These are phyloP conservation scores for Cancer borealis DNA, from an alignment of 2,888 invertebrate species.

Conservation along the genomic window DNA sequence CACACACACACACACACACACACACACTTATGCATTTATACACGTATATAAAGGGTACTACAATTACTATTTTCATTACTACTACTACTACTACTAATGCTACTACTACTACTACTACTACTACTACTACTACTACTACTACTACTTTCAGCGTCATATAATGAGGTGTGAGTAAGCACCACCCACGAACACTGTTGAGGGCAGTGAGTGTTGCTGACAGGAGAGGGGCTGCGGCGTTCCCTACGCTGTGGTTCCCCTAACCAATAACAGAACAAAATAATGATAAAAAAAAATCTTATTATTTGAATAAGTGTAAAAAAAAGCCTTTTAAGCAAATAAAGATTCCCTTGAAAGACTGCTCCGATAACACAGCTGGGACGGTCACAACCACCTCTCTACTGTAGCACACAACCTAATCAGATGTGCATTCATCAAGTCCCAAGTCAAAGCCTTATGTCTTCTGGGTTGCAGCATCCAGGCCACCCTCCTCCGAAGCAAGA, in stretches of 20 bases:
- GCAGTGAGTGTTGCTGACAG: background rate
- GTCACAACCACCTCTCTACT: background rate
- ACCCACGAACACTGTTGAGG: background rate
- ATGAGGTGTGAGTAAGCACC: slow-evolving; percentile 5
- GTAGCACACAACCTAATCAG: background rate
- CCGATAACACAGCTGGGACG: background rate
- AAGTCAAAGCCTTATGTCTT: background rate
- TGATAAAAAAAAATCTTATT: background rate
- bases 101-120: slow-evolving; percentile 52
- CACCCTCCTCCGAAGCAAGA: background rate
- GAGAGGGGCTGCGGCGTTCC: background rate
- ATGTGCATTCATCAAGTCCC: background rate
- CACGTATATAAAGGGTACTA: background rate
- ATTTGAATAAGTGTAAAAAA: background rate
- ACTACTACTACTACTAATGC: slow-evolving; percentile 53
- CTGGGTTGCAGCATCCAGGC: background rate
- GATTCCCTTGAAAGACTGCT: background rate
- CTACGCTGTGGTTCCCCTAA: background rate
- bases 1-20: background rate
- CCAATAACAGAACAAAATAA: slow-evolving; percentile 23
- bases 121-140: background rate
- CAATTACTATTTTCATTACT: slow-evolving; percentile 33
- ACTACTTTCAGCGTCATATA: background rate
- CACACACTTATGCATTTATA: background rate
- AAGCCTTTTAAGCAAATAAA: background rate